phyloP scores from a whole-genome alignment of 2,888 invertebrate genomes.

The Archaeoteleia sp. region DNA sequence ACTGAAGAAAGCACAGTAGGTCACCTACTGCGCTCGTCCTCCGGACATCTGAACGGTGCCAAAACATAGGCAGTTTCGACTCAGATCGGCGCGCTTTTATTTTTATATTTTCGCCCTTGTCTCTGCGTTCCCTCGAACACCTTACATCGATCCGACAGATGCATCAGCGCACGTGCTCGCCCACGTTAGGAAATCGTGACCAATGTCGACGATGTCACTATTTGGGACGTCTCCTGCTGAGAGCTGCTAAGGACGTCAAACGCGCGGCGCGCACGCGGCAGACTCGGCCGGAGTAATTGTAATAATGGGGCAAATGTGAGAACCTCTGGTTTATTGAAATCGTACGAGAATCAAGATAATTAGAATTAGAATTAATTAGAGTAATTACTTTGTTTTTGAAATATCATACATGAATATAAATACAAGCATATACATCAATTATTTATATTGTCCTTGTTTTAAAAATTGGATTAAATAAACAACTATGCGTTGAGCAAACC shows the following conservation, averaged over 20 bases:
- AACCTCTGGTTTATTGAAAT: too few species aligned
- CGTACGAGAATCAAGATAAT: too few species aligned
- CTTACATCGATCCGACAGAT: constrained; percentile 31
- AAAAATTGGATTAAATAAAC: too few species aligned
- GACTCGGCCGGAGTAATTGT: too few species aligned
- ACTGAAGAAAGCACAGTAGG: constrained; percentile 60
- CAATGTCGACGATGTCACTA: constrained; percentile 1
- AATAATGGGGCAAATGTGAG: too few species aligned
- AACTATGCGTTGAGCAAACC: too few species aligned
- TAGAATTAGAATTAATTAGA: too few species aligned
- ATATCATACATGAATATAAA: too few species aligned
- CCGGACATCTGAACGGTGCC: constrained; percentile 40
- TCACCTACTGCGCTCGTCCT: constrained; percentile 60
- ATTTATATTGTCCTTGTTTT: too few species aligned
- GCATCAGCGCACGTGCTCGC: constrained; percentile 23
- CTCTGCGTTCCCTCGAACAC: constrained; percentile 26
- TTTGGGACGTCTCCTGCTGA: background rate
- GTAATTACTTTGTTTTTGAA: too few species aligned
- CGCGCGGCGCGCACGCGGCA: too few species aligned
- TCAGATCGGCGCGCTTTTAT: constrained; percentile 44
- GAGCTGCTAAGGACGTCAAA: constrained; percentile 1
- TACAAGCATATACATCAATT: too few species aligned
- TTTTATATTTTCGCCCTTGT: constrained; percentile 55
- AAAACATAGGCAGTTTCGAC: constrained; percentile 45
- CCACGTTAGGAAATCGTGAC: constrained; percentile 22